A percentile compares a stretch with the other conserved stretches of the same genome.
Evolutionary conservation across 1,140 invertebrate genomes (phyloP).

Genomic region (Zelostemma sp.): DNA sequence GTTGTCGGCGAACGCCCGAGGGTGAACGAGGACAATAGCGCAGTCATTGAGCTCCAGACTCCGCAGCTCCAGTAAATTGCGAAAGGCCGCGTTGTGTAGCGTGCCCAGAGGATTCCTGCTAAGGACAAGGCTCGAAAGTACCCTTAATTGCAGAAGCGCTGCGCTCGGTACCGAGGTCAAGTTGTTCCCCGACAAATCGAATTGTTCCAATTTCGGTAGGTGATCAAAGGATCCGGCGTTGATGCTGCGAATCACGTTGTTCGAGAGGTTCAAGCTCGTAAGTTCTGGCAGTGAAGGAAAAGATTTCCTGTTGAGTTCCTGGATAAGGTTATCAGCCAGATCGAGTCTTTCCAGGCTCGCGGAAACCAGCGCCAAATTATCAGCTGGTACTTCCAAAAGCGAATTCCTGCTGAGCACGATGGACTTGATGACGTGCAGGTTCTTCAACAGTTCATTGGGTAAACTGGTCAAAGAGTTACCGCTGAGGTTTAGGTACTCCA

Average conservation of each 20-base stretch:
- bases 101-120: constrained; percentile 81
- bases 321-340: constrained; percentile 80
- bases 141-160: constrained; percentile 80
- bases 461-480: constrained; percentile 82
- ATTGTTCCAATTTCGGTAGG: constrained; percentile 76
- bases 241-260: constrained; percentile 80
- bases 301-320: constrained; percentile 76
- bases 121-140: constrained; percentile 79
- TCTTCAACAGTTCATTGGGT: constrained; percentile 78
- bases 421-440: constrained; percentile 76
- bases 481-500: constrained; percentile 81
- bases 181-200: constrained; percentile 87
- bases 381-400: constrained; percentile 80
- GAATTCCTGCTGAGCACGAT: constrained; percentile 82
- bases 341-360: constrained; percentile 77
- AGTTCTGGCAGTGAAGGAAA: constrained; percentile 78
- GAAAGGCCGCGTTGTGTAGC: constrained; percentile 81
- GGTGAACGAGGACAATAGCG: constrained; percentile 77
- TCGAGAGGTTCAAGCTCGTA: constrained; percentile 75
- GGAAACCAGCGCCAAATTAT: constrained; percentile 74
- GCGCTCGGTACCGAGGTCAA: constrained; percentile 82
- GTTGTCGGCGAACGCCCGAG: constrained; percentile 85
- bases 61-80: constrained; percentile 83
- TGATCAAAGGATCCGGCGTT: constrained; percentile 78
- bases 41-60: constrained; percentile 79